Evolutionary conservation across 1,140 invertebrate species (phyloP).

Genomic region (Drosophila tani): DNA sequence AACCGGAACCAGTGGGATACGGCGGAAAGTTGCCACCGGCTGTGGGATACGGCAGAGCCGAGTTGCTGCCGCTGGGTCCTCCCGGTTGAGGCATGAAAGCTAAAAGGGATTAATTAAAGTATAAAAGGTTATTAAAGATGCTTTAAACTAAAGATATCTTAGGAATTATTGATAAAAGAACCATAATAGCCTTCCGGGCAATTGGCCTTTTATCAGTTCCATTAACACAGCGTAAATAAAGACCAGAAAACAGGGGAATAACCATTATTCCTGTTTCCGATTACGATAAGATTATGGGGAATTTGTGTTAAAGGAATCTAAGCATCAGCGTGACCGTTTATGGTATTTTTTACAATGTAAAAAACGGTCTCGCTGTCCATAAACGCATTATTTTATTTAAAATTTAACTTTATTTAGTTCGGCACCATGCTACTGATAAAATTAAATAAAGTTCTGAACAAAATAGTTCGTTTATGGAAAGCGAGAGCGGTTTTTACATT

Average conservation of each 20-base stretch:
- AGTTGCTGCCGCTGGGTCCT: conserved; percentile 43
- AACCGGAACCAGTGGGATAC: conserved; percentile 69
- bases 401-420: too few relatives aligned
- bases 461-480: too few relatives aligned
- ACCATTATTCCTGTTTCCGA: not conserved
- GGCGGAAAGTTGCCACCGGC: conserved; percentile 69
- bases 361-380: too few relatives aligned
- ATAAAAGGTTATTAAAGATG: not conserved
- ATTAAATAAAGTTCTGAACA: too few relatives aligned
- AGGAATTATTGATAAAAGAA: not conserved
- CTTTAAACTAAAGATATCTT: not conserved
- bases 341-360: too few relatives aligned
- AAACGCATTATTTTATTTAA: too few relatives aligned
- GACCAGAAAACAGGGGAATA: not conserved
- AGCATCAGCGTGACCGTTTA: too few relatives aligned
- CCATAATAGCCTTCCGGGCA: too few relatives aligned
- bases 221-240: not conserved
- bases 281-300: not conserved
- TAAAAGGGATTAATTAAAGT: conserved; percentile 6
- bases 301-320: too few relatives aligned
- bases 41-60: conserved; percentile 73
- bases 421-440: too few relatives aligned
- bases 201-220: not conserved
- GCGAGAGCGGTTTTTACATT: too few relatives aligned
- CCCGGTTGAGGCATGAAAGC: conserved; percentile 71